Evolutionary conservation across 2,797 vertebrate genomes (phyloP).

Genomic region (Xenops minutus): DNA sequence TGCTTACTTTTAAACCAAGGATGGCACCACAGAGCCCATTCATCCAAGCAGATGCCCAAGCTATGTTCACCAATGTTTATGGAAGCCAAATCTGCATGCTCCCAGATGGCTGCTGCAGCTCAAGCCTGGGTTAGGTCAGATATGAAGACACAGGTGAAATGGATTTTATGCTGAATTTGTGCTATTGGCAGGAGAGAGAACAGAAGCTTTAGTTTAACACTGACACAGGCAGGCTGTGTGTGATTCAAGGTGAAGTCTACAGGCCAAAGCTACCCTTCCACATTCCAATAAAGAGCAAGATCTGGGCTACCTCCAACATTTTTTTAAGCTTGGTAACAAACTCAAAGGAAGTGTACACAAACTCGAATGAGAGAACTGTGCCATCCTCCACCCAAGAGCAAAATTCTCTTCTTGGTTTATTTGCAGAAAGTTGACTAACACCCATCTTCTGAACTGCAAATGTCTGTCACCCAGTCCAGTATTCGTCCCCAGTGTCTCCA

Average conservation of each 20-base stretch:
- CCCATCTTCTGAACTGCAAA: background rate
- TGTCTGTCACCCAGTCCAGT: background rate
- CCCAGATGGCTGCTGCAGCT: background rate
- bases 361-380: background rate
- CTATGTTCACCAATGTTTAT: accelerated
- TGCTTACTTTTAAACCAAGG: background rate
- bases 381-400: background rate
- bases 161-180: background rate
- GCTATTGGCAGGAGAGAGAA: background rate
- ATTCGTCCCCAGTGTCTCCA: background rate
- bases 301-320: background rate
- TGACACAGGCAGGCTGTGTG: background rate
- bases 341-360: background rate
- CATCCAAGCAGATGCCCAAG: background rate
- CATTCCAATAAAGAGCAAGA: background rate
- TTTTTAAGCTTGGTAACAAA: background rate
- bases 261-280: background rate
- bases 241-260: background rate
- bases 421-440: background rate
- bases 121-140: background rate
- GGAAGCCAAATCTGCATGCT: background rate
- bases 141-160: background rate
- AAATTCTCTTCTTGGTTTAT: background rate
- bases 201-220: background rate
- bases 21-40: accelerated